Base-by-base conservation (phyloP, 1,140 invertebrate species). In the Tenebrio molitor region DNA sequence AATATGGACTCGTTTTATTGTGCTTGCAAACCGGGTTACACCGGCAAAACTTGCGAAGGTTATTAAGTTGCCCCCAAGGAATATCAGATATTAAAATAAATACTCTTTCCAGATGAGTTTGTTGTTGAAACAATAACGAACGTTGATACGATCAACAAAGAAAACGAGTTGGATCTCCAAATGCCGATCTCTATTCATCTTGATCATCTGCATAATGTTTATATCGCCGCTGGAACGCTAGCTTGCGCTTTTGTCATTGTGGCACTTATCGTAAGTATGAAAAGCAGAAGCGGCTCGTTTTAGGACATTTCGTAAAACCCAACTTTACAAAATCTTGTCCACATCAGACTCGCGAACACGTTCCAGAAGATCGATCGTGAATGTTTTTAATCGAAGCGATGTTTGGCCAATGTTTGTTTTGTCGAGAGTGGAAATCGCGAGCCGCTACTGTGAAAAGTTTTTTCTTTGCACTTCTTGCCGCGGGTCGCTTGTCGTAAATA, bases 21-120 rank as follows among this genome's bases (percentile, higher is more conserved):
- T 79, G 90, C 90, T 42, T 93, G 91, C 76, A 85, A 88, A 34
- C 89, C 91, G 0, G 91, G 91, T 3, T 92, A 89, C 76, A 92
- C 90, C 6, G 93, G 93, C n/a, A 89, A 88, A 80, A 87, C 89
- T 71, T 94, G 93, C 80, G 90, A 93, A 88, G 89, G 89, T 89
- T 81, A 83, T 66, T 41, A 78, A 79, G 15, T 73, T 62, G 15
- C 36, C 14, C 42, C 34, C 19, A 53, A 62, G 5, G 34, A 46
- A 58, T 29, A 58, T 58, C 50, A 25, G 50, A 58, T 58, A 58
- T 58, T 58, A 58, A 58, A 58, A 58, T 58, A 58, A 58, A 58
- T 58, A 58, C 34, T 74, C 68, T 72, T 29, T 77, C 21, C 80
- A 89, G 88, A 89, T 83, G 88, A 89, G 82, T 89, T 89, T 81